A percentile compares a stretch with the other conserved stretches of the same genome.
These are phyloP conservation scores for Synodontis membranacea DNA, from an alignment of 2,113 vertebrate species.

Conservation along the genomic window DNA sequence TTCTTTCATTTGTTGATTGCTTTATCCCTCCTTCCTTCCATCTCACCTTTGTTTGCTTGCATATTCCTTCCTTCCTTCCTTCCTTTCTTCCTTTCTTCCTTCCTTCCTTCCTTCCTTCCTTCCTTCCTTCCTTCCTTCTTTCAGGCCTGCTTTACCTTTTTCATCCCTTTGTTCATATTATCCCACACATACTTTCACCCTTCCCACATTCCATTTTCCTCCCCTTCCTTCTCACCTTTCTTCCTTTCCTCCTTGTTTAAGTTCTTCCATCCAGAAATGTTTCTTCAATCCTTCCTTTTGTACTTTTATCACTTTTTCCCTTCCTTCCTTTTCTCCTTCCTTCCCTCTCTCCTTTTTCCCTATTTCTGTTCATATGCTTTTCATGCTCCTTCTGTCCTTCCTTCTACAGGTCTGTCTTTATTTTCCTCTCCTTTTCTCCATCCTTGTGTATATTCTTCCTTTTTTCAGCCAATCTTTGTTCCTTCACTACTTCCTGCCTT, in stretches of 20 bases:
- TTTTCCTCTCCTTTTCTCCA: not conserved
- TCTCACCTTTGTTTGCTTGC: too few species aligned
- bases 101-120: accelerated
- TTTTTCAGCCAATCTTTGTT: not conserved
- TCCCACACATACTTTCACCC: too few species aligned
- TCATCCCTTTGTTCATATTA: too few species aligned
- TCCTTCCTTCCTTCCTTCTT: not conserved
- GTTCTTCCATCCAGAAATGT: not conserved
- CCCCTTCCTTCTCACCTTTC: too few species aligned
- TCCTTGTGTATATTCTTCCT: not conserved
- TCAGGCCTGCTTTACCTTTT: too few species aligned
- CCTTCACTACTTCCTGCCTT: not conserved
- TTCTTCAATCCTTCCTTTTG: not conserved
- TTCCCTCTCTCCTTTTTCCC: too few species aligned
- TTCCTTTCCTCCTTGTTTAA: not conserved
- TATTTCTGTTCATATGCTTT: not conserved
- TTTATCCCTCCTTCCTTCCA: not conserved
- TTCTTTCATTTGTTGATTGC: not conserved
- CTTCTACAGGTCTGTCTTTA: not conserved
- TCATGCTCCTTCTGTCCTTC: not conserved
- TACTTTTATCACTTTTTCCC: not conserved
- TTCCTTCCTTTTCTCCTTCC: not conserved
- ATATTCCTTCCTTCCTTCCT: not conserved
- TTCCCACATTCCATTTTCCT: too few species aligned
- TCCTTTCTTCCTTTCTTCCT: too few species aligned